Evolutionary conservation across 2,113 vertebrate species (phyloP).

Genomic region (Mus spicilegus): DNA sequence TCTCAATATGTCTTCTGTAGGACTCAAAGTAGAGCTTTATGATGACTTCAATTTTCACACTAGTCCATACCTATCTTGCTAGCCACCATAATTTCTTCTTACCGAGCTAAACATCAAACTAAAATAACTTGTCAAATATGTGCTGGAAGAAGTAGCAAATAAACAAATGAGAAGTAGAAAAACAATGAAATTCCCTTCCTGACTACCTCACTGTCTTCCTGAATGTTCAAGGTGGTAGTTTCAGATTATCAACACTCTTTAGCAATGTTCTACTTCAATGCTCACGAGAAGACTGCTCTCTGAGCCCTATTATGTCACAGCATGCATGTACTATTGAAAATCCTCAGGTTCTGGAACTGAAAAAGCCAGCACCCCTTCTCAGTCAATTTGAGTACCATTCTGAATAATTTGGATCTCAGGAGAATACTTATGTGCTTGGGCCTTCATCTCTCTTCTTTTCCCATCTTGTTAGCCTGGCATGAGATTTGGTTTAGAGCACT

Average conservation of each 20-base stretch:
- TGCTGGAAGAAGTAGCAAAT: neutral
- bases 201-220: neutral
- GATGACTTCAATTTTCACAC: neutral
- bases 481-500: neutral
- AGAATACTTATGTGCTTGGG: neutral
- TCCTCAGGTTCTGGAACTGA: neutral
- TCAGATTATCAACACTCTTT: neutral
- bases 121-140: neutral
- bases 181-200: neutral
- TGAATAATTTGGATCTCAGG: neutral
- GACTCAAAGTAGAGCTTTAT: slow-evolving; percentile 22
- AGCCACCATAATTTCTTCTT: neutral
- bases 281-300: neutral
- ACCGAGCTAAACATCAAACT: neutral
- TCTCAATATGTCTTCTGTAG: neutral
- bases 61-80: neutral
- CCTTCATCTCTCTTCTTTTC: neutral
- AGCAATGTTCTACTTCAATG: neutral
- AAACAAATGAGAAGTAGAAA: neutral
- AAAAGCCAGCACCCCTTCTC: slow-evolving; percentile 3
- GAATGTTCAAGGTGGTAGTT: neutral
- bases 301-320: neutral
- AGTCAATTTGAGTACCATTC: neutral
- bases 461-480: neutral
- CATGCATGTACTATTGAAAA: neutral